phyloP scores from a whole-genome alignment of 37 sponge, comb jelly and placozoan genomes.

The Haliclona indistincta region DNA sequence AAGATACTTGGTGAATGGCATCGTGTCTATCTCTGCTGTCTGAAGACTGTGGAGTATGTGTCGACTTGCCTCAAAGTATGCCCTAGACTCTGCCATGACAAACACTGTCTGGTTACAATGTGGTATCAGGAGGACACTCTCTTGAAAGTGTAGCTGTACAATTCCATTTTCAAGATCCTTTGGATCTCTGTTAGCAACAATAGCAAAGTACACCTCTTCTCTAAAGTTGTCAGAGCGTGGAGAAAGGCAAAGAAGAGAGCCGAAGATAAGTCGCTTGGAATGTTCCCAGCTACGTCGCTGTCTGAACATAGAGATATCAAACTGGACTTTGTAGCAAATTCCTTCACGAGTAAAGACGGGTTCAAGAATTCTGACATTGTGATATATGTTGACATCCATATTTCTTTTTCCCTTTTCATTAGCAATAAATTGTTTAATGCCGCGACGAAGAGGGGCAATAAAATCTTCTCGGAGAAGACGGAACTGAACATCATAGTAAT shows the following conservation, averaged over 20 bases:
- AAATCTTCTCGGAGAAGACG: constrained; percentile 88
- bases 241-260: constrained; percentile 84
- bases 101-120: constrained; percentile 18
- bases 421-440: constrained; percentile 50
- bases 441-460: constrained; percentile 79
- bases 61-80: constrained; percentile 87
- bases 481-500: constrained; percentile 88
- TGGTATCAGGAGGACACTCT: background rate
- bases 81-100: constrained; percentile 80
- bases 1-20: constrained; percentile 78
- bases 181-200: constrained; percentile 69
- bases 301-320: constrained; percentile 43
- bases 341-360: constrained; percentile 47
- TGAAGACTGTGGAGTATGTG: constrained; percentile 75
- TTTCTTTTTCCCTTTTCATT: constrained; percentile 24
- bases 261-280: constrained; percentile 73
- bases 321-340: constrained; percentile 50
- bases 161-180: constrained; percentile 51
- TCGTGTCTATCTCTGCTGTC: constrained; percentile 65
- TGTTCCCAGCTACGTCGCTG: constrained; percentile 62
- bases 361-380: constrained; percentile 39
- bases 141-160: constrained; percentile 50
- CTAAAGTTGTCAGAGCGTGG: constrained; percentile 35
- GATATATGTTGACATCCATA: constrained; percentile 67
- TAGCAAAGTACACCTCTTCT: constrained; percentile 54